A percentile compares a stretch with the other conserved stretches of the same genome.
Evolutionary conservation across 2,888 invertebrate genomes (phyloP).

Genomic region (Ferrisia virgata): DNA sequence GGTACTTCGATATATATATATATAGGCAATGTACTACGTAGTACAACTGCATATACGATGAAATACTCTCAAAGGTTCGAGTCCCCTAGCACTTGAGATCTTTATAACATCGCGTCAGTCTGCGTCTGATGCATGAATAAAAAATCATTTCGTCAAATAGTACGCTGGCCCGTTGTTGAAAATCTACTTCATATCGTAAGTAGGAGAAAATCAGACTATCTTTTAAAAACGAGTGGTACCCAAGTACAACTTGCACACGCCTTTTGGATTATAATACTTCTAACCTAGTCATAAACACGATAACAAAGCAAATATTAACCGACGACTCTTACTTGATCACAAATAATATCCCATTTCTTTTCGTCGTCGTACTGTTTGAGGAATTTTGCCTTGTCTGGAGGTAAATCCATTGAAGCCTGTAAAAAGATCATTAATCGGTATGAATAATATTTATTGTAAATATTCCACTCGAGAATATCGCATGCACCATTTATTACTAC

Average conservation of each 20-base stretch:
- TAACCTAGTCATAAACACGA: not conserved
- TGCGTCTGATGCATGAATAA: not conserved
- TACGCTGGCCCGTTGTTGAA: not conserved
- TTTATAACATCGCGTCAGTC: not conserved
- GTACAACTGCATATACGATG: not conserved
- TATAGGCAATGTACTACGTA: not conserved
- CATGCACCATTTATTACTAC: not conserved
- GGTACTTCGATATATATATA: not conserved
- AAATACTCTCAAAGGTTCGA: not conserved
- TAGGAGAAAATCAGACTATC: not conserved
- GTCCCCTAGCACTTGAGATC: not conserved
- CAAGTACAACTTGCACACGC: not conserved
- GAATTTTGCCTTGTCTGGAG: constrained; percentile 96
- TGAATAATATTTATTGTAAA: not conserved
- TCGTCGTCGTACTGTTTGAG: constrained; percentile 93
- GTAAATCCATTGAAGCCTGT: constrained; percentile 97
- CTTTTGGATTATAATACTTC: not conserved
- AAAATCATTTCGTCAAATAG: not conserved
- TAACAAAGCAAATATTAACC: not conserved
- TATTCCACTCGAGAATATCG: not conserved
- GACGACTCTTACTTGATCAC: constrained; percentile 76
- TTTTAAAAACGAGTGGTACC: not conserved
- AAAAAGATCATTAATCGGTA: constrained; percentile 4
- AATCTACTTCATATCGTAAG: not conserved
- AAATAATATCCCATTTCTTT: constrained; percentile 99